phyloP scores from a whole-genome alignment of 2,888 invertebrate genomes.

The Chymomyza amoena region DNA sequence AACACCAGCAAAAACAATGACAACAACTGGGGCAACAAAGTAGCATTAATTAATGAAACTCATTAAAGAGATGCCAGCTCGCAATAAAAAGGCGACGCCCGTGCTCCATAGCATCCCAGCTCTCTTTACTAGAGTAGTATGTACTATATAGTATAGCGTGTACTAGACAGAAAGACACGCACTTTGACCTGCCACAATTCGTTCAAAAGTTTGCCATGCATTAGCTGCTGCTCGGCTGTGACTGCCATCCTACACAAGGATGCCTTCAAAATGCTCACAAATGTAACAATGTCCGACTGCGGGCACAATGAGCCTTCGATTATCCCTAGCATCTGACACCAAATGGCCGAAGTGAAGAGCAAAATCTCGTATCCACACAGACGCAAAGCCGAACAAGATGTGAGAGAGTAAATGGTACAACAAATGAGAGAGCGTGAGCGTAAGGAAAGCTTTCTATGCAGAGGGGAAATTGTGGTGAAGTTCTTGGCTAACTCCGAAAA shows the following conservation, averaged over 20 bases:
- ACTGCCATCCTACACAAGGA: constrained; percentile 11
- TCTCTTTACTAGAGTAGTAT: not conserved
- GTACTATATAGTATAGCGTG: too few relatives aligned
- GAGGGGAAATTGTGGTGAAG: constrained; percentile 1
- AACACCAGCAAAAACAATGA: constrained; percentile 29
- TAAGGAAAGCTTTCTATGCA: not conserved
- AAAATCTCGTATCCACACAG: not conserved
- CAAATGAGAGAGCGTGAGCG: not conserved
- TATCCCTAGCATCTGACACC: constrained; percentile 22
- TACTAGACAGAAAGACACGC: constrained; percentile 41
- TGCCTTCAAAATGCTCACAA: constrained; percentile 4
- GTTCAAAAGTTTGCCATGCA: constrained; percentile 42
- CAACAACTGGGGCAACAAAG: constrained; percentile 54
- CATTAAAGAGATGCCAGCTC: constrained; percentile 62
- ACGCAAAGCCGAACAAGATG: not conserved
- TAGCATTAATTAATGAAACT: constrained; percentile 72
- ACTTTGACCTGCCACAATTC: constrained; percentile 71
- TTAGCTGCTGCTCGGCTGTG: constrained; percentile 47
- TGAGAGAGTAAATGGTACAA: not conserved
- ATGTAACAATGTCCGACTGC: constrained; percentile 8
- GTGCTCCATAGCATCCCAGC: constrained; percentile 6
- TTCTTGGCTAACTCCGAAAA: constrained; percentile 3
- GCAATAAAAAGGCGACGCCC: not conserved
- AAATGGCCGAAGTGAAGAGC: not conserved
- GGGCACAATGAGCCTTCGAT: constrained; percentile 9